Evolutionary conservation across 2,797 vertebrate species (phyloP).

Genomic region (Crocidura indochinensis): DNA sequence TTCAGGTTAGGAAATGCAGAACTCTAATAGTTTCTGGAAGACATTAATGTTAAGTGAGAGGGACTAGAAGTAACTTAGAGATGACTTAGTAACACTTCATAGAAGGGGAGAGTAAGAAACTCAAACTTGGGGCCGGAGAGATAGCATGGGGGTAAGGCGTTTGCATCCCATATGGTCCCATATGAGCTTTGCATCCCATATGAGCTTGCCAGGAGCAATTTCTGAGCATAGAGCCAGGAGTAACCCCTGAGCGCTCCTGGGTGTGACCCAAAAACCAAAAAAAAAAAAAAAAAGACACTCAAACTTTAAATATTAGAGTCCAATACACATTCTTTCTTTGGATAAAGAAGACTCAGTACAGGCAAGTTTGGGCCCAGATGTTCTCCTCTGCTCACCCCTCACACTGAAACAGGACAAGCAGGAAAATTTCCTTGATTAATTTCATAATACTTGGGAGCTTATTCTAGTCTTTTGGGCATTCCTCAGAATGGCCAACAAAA

Average conservation of each 20-base stretch:
- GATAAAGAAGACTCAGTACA: background rate
- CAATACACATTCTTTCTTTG: background rate
- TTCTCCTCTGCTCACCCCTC: background rate
- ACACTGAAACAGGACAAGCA: background rate
- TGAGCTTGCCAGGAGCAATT: no score
- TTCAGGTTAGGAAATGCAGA: background rate
- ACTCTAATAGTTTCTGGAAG: background rate
- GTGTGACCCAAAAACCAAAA: no score
- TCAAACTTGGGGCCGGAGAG: background rate
- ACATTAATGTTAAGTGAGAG: slow-evolving; percentile 21
- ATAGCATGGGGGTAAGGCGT: no score
- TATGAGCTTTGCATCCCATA: no score
- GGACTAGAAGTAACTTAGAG: background rate
- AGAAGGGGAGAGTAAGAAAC: background rate
- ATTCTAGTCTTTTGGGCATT: background rate
- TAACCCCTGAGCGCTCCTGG: no score
- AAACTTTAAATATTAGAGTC: background rate
- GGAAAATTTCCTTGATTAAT: background rate
- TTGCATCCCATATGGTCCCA: no score
- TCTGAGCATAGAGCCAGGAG: no score
- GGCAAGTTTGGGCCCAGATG: background rate
- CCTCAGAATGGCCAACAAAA: background rate
- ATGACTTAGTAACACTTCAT: background rate
- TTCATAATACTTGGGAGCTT: background rate
- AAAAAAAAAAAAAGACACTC: no score